A percentile compares a stretch with the other conserved stretches of the same genome.
These are phyloP conservation scores for Caenorhabditis sp. DNA, from an alignment of 2,888 invertebrate genomes.

Conservation along the genomic window DNA sequence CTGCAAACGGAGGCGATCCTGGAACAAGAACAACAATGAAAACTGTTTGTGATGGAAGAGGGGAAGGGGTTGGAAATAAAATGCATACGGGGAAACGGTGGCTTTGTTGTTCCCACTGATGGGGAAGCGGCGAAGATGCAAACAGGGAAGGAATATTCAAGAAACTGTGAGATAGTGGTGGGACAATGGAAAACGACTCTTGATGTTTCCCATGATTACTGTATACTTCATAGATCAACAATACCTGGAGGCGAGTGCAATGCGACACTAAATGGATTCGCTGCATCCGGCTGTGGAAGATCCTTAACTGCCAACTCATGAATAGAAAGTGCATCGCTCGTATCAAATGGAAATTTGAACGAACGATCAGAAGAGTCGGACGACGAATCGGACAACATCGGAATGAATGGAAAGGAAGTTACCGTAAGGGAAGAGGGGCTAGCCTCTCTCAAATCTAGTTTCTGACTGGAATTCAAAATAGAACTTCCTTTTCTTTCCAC, in stretches of 20 bases:
- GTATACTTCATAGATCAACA: neutral
- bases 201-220: neutral
- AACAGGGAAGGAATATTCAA: constrained; percentile 26
- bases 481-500: constrained; percentile 21
- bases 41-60: constrained; percentile 15
- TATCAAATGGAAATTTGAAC: constrained; percentile 45
- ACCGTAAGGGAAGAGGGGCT: neutral
- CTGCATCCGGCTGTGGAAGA: constrained; percentile 51
- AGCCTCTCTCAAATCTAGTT: constrained; percentile 7
- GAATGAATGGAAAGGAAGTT: neutral
- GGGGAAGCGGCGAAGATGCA: constrained; percentile 17
- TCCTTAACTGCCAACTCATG: constrained; percentile 49
- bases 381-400: constrained; percentile 57
- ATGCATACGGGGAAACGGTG: constrained; percentile 29
- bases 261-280: constrained; percentile 65
- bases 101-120: constrained; percentile 47
- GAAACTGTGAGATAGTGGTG: neutral
- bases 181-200: neutral
- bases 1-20: constrained; percentile 65
- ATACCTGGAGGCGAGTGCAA: constrained; percentile 67
- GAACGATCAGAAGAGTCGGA: constrained; percentile 52
- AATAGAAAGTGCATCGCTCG: constrained; percentile 36
- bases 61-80: constrained; percentile 23
- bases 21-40: constrained; percentile 30
- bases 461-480: constrained; percentile 39